Evolutionary conservation across 2,888 invertebrate species (phyloP), one percentile per base, ranked within the genome.

Genomic region (Troilus luridus): DNA sequence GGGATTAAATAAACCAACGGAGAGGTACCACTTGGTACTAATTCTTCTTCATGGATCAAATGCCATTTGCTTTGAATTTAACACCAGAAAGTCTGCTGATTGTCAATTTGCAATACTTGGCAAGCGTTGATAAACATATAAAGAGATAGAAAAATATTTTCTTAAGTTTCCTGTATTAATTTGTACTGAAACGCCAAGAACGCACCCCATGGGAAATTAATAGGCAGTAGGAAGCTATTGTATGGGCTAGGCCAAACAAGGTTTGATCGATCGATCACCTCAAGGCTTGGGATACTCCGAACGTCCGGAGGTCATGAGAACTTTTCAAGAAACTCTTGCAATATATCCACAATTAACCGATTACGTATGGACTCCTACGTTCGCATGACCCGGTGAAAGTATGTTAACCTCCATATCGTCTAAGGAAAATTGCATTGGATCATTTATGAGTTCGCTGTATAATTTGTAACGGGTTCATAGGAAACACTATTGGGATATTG

Each of bases 221-320:
- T 85, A 58, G 85, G 85, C 56, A n/a, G 11, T 85, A 85, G 85
- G 85, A 85, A 85, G 85, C n/a, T 58, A 21, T 85, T 58, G 56
- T 58, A 85, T 56, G 56, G 56, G 56, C 85, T 54, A 56, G 85
- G 85, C 85, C 56, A 10, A 56, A 85, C 56, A 85, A 85, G 85
- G 85, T 54, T 56, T 85, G n/a, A 85, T 85, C 85, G 56, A 56
- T 9, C 85, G 12, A 41, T 77, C 24, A 9, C 72, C 19, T 77
- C 72, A 27, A 72, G 72, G 72, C 27, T 72, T 72, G 72, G 14
- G 72, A 27, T 27, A 72, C 64, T 1, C 10, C 41, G 41, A 41
- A 24, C 64, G 10, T 27, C 41, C 8, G 41, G 72, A 77, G 72
- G 72, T 77, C 72, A 77, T 77, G 72, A 41, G 27, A 77, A 77